A percentile compares a stretch with the other conserved stretches of the same genome.
These are phyloP conservation scores for Scalopus aquaticus DNA, from an alignment of 2,113 vertebrate species.

Conservation along the genomic window DNA sequence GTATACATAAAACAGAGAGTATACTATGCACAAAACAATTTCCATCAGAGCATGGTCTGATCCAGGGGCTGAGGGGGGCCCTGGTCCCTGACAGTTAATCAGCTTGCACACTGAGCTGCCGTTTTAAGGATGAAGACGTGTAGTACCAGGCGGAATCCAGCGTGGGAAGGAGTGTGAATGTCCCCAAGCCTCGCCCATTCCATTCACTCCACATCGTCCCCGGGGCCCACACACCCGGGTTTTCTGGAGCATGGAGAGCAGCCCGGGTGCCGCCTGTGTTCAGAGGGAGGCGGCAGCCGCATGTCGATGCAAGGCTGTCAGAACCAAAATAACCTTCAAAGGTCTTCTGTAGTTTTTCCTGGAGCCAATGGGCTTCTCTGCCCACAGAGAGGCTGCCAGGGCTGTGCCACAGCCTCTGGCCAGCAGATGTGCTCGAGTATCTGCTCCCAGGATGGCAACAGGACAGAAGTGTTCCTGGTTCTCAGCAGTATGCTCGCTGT, in stretches of 20 bases:
- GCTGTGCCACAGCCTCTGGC: no score
- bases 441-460: background rate
- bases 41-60: background rate
- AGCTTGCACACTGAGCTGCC: background rate
- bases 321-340: slow-evolving; percentile 1
- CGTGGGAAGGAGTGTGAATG: background rate
- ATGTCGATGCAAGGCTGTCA: background rate
- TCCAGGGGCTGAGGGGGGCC: background rate
- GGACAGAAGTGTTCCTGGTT: background rate
- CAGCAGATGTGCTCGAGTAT: background rate
- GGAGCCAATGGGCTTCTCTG: background rate
- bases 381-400: background rate
- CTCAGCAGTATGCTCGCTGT: background rate
- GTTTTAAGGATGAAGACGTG: background rate
- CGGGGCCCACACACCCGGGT: background rate
- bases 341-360: background rate
- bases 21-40: background rate
- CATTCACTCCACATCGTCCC: background rate
- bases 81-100: background rate
- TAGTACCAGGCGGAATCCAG: background rate
- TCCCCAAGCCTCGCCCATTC: background rate
- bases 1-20: background rate
- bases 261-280: background rate
- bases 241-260: background rate
- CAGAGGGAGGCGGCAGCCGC: background rate